phyloP scores from a whole-genome alignment of 1,140 invertebrate species.

The Batillaria attramentaria region DNA sequence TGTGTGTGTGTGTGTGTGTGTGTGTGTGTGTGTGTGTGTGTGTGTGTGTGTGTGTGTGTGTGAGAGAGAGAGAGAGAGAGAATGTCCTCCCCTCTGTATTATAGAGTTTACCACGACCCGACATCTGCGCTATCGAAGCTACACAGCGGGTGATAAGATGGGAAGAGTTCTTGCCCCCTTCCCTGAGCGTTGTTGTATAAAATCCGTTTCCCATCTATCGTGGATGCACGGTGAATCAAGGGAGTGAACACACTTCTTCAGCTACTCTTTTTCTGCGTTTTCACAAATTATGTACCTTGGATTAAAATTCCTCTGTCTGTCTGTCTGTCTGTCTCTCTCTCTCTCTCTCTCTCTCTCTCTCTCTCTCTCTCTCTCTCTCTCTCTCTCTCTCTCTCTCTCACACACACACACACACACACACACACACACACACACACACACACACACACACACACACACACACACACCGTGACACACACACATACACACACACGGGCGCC shows the following conservation, averaged over 20 bases:
- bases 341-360: background rate
- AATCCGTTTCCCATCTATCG: too few species aligned
- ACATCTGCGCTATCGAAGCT: too few species aligned
- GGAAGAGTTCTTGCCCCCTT: too few species aligned
- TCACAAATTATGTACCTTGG: too few species aligned
- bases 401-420: conserved; percentile 2
- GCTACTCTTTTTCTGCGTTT: background rate
- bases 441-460: background rate
- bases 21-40: background rate
- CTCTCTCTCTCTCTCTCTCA: background rate
- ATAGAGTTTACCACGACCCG: too few species aligned
- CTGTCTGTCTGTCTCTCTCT: background rate
- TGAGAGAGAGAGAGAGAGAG: background rate
- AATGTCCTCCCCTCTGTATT: too few species aligned
- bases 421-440: conserved; percentile 2
- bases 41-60: background rate
- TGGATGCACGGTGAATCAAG: too few species aligned
- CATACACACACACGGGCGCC: background rate
- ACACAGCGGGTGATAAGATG: too few species aligned
- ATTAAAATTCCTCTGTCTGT: background rate
- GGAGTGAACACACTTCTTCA: too few species aligned
- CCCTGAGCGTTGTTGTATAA: too few species aligned
- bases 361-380: background rate
- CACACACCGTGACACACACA: background rate
- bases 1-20: background rate